phyloP scores from a whole-genome alignment of 2,888 invertebrate genomes.

The Drosophila setosimentum region DNA sequence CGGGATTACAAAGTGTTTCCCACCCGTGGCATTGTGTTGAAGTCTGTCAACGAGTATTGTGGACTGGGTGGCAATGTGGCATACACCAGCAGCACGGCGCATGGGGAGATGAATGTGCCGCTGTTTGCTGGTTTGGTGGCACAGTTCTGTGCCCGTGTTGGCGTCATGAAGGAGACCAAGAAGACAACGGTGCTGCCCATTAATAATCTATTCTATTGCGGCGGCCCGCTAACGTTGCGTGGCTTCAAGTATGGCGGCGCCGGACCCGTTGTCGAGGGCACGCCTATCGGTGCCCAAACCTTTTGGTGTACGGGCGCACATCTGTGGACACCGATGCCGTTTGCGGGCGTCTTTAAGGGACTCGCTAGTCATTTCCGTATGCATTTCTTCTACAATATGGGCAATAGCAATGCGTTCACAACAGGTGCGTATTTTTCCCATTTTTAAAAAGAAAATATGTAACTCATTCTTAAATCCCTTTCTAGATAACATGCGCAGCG shows the following conservation, averaged over 20 bases:
- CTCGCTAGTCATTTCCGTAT: slow-evolving; percentile 94
- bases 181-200: slow-evolving; percentile 81
- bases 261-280: slow-evolving; percentile 93
- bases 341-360: slow-evolving; percentile 91
- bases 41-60: slow-evolving; percentile 93
- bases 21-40: slow-evolving; percentile 89
- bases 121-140: slow-evolving; percentile 86
- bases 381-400: slow-evolving; percentile 95
- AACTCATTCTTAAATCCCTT: slow-evolving; percentile 62
- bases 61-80: slow-evolving; percentile 96
- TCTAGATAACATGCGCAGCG: slow-evolving; percentile 88
- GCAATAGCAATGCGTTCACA: slow-evolving; percentile 89
- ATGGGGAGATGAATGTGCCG: slow-evolving; percentile 89
- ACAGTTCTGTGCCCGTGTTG: slow-evolving; percentile 83
- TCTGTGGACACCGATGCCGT: slow-evolving; percentile 95
- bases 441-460: background rate
- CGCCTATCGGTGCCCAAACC: slow-evolving; percentile 90
- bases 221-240: slow-evolving; percentile 94
- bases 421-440: slow-evolving; percentile 67
- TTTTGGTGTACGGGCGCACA: slow-evolving; percentile 96
- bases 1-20: slow-evolving; percentile 94
- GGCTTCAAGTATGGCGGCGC: slow-evolving; percentile 95
- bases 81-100: slow-evolving; percentile 93
- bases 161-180: slow-evolving; percentile 81
- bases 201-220: slow-evolving; percentile 86